phyloP scores from a whole-genome alignment of 2,888 invertebrate species.

The Flabesymbios commensalis region DNA sequence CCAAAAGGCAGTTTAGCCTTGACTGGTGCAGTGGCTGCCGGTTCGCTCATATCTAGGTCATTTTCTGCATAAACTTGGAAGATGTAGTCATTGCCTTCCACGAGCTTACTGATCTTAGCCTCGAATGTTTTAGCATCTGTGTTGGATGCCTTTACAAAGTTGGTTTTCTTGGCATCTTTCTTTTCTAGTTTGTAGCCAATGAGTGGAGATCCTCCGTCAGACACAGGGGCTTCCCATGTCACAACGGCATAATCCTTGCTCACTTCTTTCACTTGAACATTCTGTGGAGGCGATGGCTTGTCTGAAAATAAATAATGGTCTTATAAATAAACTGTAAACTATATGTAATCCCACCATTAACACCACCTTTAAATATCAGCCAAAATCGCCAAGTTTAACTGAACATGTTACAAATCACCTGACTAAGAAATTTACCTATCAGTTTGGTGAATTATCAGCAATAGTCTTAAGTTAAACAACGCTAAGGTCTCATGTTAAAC shows the following conservation, averaged over 20 bases:
- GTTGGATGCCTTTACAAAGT: slow-evolving; percentile 40
- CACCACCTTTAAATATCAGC: too few species aligned
- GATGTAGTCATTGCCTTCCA: slow-evolving; percentile 51
- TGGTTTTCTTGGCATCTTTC: slow-evolving; percentile 48
- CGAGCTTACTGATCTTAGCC: slow-evolving; percentile 41
- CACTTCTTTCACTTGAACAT: slow-evolving; percentile 44
- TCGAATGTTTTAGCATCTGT: slow-evolving; percentile 12
- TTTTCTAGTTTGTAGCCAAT: slow-evolving; percentile 54
- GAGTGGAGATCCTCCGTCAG: slow-evolving; percentile 58
- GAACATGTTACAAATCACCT: too few species aligned
- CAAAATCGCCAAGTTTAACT: too few species aligned
- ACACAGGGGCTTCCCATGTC: slow-evolving; percentile 61
- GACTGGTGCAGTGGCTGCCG: slow-evolving; percentile 59
- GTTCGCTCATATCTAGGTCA: slow-evolving; percentile 58
- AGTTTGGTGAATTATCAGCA: too few species aligned
- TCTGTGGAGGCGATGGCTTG: slow-evolving; percentile 53
- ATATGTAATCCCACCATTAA: too few species aligned
- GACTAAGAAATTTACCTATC: too few species aligned
- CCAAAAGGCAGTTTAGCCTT: slow-evolving; percentile 31
- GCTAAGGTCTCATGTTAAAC: too few species aligned
- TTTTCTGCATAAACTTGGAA: slow-evolving; percentile 60
- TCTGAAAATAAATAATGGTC: slow-evolving; percentile 40
- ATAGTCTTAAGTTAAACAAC: too few species aligned
- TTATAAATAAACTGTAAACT: too few species aligned
- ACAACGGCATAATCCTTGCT: slow-evolving; percentile 47